Evolutionary conservation across 1,140 invertebrate species (phyloP).

Genomic region (Ceratosolen solmsi): DNA sequence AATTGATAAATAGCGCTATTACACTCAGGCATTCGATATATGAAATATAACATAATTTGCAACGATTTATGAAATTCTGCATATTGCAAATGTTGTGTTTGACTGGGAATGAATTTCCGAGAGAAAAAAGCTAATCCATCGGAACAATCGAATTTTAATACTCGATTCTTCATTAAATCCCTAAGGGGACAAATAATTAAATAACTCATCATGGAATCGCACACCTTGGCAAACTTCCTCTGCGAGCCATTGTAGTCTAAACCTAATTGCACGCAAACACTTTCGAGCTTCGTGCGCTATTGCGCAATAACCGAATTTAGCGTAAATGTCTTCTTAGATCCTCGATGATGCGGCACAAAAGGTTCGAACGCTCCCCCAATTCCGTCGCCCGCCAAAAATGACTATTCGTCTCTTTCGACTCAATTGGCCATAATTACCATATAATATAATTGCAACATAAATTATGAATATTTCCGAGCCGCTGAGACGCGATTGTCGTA

Average conservation of each 20-base stretch:
- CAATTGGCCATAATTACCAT: conserved; percentile 46
- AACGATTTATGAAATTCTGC: too few species aligned
- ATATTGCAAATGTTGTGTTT: neutral
- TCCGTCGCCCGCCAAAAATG: conserved; percentile 26
- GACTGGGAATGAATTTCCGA: neutral
- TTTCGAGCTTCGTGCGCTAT: conserved; percentile 8
- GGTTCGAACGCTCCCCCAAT: neutral
- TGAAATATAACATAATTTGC: neutral
- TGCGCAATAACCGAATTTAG: conserved; percentile 31
- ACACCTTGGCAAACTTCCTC: too few species aligned
- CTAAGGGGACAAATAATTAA: too few species aligned
- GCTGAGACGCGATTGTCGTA: conserved; percentile 37
- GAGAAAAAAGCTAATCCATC: neutral
- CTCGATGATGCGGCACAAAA: neutral
- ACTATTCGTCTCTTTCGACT: conserved; percentile 15
- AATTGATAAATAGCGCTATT: neutral
- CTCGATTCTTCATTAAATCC: too few species aligned
- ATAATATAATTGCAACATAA: conserved; percentile 47
- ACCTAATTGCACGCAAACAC: conserved; percentile 8
- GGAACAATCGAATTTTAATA: too few species aligned
- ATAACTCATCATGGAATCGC: too few species aligned
- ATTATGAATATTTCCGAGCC: conserved; percentile 48
- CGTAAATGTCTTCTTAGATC: conserved; percentile 14
- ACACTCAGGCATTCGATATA: neutral
- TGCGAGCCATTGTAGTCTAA: too few species aligned